Conservation (phyloP, 1,140 invertebrate species). For the Musca vetustissima region DNA sequence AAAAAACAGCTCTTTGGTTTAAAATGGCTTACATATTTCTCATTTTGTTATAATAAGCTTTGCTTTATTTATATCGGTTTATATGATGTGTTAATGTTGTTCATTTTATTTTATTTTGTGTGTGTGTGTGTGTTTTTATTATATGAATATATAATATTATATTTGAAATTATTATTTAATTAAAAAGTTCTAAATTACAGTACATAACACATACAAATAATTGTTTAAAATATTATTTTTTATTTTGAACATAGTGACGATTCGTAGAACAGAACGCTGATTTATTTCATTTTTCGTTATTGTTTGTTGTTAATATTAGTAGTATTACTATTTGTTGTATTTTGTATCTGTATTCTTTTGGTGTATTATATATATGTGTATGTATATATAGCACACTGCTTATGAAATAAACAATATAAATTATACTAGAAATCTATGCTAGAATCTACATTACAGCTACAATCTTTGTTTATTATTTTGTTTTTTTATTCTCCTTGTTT, state of each 20-base stretch:
- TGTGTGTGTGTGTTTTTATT: neutral
- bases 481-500: too few species aligned
- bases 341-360: neutral
- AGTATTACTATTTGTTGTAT: neutral
- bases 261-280: constrained; percentile 18
- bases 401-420: neutral
- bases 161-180: neutral
- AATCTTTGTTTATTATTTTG: too few species aligned
- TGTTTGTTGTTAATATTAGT: neutral
- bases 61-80: constrained; percentile 13
- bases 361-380: neutral
- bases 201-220: constrained; percentile 15
- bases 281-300: neutral
- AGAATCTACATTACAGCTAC: too few species aligned
- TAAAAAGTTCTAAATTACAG: constrained; percentile 18
- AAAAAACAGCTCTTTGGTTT: constrained; percentile 8
- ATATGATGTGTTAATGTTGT: constrained; percentile 3
- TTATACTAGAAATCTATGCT: too few species aligned
- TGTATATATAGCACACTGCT: constrained; percentile 13
- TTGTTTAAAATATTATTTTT: neutral
- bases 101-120: neutral
- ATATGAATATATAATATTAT: too few species aligned
- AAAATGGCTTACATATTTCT: constrained; percentile 22
- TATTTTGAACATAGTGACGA: neutral
- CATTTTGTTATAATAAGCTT: constrained; percentile 14